Evolutionary conservation across 2,888 invertebrate genomes (phyloP), one percentile per base, ranked within the genome.

Genomic region (Periphyllus acericola): DNA sequence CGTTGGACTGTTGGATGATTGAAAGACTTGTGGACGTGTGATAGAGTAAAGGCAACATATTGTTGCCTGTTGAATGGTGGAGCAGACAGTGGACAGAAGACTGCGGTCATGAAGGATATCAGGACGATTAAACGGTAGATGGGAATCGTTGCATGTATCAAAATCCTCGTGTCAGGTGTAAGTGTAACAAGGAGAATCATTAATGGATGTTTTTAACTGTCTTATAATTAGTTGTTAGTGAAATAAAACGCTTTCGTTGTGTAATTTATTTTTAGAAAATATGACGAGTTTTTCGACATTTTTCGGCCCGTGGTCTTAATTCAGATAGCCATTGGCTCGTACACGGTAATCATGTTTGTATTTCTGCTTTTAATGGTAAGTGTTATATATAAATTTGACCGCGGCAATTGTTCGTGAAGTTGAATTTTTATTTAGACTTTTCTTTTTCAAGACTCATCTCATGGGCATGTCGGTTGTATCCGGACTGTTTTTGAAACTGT

Each of bases 231-330:
- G n/a, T n/a, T n/a, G n/a, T 60, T 60, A 3, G 19, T 4, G 55
- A 55, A 21, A 5, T 60, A 19, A 55, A 55, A 60, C 60, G 6
- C 1, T 60, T 60, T 60, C 6, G 21, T 25, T 60, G 25, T 60
- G 46, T 60, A 3, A 21, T 25, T 60, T 25, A 21, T 25, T 60
- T 82, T 9, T 1, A 82, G 81, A 36, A 68, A 82, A 46, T 46
- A 32, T 21, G 36, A 82, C 9, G 71, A 52, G 0, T 82, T 82
- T 82, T 72, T 82, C 32, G 46, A 82, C 34, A 25, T 82, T 32
- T 29, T 52, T 25, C 71, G 52, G 1, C 46, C 82, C 3, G 14
- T 82, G 52, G 52, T 82, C 25, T 34, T 82, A 3, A 1, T 72
- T 8, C 82, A 82, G 71, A 72, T 82, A 46, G 25, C 32, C 6